phyloP scores from a whole-genome alignment of 2,888 invertebrate genomes.

The Unio pictorum region DNA sequence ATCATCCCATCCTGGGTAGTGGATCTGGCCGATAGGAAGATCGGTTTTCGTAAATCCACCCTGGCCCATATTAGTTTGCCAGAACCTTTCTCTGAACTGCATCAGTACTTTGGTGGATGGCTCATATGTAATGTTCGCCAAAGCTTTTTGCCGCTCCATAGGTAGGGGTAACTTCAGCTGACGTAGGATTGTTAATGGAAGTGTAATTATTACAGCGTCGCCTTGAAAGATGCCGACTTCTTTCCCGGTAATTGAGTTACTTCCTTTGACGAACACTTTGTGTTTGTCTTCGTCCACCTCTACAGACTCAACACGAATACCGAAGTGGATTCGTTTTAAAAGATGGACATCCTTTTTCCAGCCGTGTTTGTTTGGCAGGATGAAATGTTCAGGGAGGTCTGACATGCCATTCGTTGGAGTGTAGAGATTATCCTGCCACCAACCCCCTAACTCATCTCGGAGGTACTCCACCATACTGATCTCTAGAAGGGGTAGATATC shows the following conservation, averaged over 20 bases:
- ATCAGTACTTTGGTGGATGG: conserved; percentile 27
- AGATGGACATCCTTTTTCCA: conserved; percentile 12
- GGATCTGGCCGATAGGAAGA: not conserved
- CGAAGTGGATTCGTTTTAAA: conserved; percentile 11
- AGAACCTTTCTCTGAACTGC: conserved; percentile 27
- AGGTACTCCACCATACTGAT: conserved; percentile 16
- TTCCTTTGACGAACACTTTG: conserved; percentile 11
- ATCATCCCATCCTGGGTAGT: conserved; percentile 16
- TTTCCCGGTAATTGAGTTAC: conserved; percentile 13
- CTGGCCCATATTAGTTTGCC: conserved; percentile 21
- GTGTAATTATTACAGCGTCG: conserved; percentile 30
- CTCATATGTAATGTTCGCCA: conserved; percentile 14
- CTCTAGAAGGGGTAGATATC: no score
- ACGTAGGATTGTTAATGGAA: conserved; percentile 23
- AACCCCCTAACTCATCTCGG: conserved; percentile 16
- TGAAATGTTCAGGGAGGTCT: conserved; percentile 9
- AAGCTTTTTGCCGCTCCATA: conserved; percentile 3
- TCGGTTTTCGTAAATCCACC: conserved; percentile 12
- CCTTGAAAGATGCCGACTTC: conserved; percentile 1
- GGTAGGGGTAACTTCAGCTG: conserved; percentile 19
- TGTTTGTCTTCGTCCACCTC: not conserved
- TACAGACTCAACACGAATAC: conserved; percentile 1
- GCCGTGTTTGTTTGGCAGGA: not conserved
- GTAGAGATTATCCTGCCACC: conserved; percentile 21
- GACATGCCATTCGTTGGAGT: conserved; percentile 21